Conservation (phyloP, 2,797 vertebrate genomes). For the Thripadectes ignobilis region DNA sequence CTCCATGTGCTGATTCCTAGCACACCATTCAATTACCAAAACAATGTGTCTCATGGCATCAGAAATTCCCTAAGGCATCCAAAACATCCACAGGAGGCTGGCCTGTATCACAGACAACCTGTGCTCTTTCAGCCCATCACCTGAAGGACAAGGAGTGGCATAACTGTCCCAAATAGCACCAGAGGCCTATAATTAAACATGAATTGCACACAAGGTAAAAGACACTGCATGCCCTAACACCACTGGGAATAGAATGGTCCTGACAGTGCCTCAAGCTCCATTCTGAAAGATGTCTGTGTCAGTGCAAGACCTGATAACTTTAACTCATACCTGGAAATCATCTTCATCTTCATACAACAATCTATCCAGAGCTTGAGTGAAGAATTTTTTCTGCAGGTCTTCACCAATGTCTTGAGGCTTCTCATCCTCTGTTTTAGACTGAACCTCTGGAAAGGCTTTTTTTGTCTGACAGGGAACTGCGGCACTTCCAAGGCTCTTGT, state of each 20-base stretch:
- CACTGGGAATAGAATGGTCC: background rate
- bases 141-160: background rate
- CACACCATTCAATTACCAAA: background rate
- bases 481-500: background rate
- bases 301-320: background rate
- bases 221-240: fast-evolving
- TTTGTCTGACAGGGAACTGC: background rate
- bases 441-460: background rate
- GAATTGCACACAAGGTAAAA: background rate
- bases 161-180: background rate
- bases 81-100: background rate
- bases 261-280: background rate
- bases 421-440: background rate
- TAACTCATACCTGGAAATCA: constrained; percentile 72
- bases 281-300: background rate
- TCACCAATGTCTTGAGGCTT: background rate
- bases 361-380: background rate
- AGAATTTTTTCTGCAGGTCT: background rate
- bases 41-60: background rate
- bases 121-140: background rate
- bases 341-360: constrained; percentile 65
- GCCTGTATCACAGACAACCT: background rate
- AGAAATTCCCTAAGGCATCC: background rate
- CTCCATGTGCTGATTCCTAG: background rate
- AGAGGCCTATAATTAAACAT: background rate